phyloP scores from a whole-genome alignment of 92 coral and sea anemone genomes.

The Virgularia gustaviana region DNA sequence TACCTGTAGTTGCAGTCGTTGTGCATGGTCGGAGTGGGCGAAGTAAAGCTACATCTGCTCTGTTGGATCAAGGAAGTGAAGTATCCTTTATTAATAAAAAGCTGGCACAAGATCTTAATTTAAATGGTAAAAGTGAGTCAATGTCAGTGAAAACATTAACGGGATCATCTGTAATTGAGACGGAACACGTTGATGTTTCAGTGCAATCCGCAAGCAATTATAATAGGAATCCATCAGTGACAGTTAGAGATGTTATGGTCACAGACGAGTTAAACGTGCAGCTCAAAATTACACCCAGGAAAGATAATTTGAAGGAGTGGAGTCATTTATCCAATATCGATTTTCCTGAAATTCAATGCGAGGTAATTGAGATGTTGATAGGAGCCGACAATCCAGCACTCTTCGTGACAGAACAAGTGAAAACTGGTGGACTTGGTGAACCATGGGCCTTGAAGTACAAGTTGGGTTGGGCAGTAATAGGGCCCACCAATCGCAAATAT shows the following conservation, averaged over 20 bases:
- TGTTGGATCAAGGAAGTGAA: slow-evolving; percentile 21
- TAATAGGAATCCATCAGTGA: too few relatives aligned
- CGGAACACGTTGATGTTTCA: background rate
- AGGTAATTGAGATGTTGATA: background rate
- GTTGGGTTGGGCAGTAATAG: slow-evolving; percentile 19
- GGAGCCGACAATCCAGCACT: slow-evolving; percentile 19
- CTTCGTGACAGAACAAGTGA: slow-evolving; percentile 9
- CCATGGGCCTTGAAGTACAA: slow-evolving; percentile 23
- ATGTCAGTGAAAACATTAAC: slow-evolving; percentile 9
- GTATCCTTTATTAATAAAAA: slow-evolving; percentile 10
- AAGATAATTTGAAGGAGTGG: slow-evolving; percentile 1
- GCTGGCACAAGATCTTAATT: too few relatives aligned
- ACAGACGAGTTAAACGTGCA: too few relatives aligned
- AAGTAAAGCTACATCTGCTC: too few relatives aligned
- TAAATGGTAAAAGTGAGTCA: background rate
- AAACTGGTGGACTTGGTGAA: slow-evolving; percentile 8
- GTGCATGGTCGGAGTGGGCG: background rate
- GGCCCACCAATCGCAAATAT: background rate
- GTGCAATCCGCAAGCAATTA: too few relatives aligned
- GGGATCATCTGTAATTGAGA: background rate
- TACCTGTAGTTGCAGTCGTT: slow-evolving; percentile 11
- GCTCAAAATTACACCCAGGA: background rate
- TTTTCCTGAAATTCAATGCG: slow-evolving; percentile 1
- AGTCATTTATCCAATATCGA: slow-evolving; percentile 2
- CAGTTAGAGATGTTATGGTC: too few relatives aligned